Conservation (phyloP, 2,113 vertebrate genomes). For the Orthonyx spaldingii region DNA sequence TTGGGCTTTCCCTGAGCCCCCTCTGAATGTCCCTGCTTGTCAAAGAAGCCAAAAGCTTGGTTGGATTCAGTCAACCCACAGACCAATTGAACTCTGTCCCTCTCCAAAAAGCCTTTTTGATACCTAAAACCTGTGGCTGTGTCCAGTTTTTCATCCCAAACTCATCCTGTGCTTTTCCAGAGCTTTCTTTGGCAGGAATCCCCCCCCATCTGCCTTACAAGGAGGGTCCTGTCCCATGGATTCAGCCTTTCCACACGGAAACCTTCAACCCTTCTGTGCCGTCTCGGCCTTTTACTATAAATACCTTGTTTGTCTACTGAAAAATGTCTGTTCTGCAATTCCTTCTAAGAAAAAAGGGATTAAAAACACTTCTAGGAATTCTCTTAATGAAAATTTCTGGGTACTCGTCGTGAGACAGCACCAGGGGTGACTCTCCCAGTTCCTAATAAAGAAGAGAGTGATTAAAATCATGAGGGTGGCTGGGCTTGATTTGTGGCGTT, state of each 20-base stretch:
- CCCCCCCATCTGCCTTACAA: not conserved
- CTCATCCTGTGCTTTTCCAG: accelerated
- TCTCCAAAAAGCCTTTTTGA: not conserved
- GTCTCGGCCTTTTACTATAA: not conserved
- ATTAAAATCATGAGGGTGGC: not conserved
- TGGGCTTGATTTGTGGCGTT: not conserved
- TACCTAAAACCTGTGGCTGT: accelerated
- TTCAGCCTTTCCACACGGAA: not conserved
- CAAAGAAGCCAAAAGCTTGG: not conserved
- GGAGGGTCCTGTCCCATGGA: not conserved
- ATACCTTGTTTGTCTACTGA: not conserved
- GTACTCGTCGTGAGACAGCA: not conserved
- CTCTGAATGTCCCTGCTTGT: not conserved
- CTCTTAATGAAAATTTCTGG: not conserved
- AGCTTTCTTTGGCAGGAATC: not conserved
- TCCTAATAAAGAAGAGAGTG: not conserved
- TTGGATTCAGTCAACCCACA: not conserved
- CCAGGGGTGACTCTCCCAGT: not conserved
- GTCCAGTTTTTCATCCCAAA: not conserved
- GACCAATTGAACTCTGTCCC: not conserved
- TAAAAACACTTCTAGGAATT: not conserved
- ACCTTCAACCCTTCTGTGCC: not conserved
- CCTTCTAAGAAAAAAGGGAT: not conserved
- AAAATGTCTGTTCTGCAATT: not conserved
- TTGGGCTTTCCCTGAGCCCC: not conserved